phyloP scores from a whole-genome alignment of 2,888 invertebrate genomes.

The Nephrocerus scutellatus region DNA sequence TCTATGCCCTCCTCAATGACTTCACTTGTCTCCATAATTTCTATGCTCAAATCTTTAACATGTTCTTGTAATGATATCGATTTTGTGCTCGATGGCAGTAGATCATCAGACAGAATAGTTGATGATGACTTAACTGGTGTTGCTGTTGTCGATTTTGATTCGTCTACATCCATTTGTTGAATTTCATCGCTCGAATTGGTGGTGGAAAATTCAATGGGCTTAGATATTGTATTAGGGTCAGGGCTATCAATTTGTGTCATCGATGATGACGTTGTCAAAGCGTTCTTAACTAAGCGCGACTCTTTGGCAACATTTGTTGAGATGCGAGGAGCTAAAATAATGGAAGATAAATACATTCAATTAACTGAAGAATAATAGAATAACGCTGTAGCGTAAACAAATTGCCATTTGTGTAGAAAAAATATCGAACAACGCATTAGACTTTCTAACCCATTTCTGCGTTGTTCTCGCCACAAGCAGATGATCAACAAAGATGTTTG shows the following conservation, averaged over 20 bases:
- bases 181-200: slow-evolving; percentile 15
- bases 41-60: background rate
- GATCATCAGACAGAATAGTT: too few species aligned
- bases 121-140: slow-evolving; percentile 30
- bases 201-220: slow-evolving; percentile 10
- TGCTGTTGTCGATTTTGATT: slow-evolving; percentile 34
- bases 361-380: too few species aligned
- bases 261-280: slow-evolving; percentile 18
- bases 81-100: too few species aligned
- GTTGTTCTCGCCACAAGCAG: too few species aligned
- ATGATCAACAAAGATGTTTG: too few species aligned
- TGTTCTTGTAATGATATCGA: too few species aligned
- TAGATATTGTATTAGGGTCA: slow-evolving; percentile 8
- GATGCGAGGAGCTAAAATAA: slow-evolving; percentile 24
- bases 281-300: slow-evolving; percentile 38
- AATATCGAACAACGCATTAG: slow-evolving; percentile 2
- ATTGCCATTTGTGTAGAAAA: slow-evolving; percentile 4
- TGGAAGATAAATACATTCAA: too few species aligned
- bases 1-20: slow-evolving; percentile 48
- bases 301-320: slow-evolving; percentile 34
- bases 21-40: slow-evolving; percentile 24
- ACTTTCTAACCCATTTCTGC: too few species aligned
- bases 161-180: slow-evolving; percentile 38
- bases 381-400: too few species aligned
- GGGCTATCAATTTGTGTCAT: slow-evolving; percentile 10